A percentile compares a stretch with the other conserved stretches of the same genome.
phyloP scores from a whole-genome alignment of 2,113 vertebrate genomes.

The Marmota monax region DNA sequence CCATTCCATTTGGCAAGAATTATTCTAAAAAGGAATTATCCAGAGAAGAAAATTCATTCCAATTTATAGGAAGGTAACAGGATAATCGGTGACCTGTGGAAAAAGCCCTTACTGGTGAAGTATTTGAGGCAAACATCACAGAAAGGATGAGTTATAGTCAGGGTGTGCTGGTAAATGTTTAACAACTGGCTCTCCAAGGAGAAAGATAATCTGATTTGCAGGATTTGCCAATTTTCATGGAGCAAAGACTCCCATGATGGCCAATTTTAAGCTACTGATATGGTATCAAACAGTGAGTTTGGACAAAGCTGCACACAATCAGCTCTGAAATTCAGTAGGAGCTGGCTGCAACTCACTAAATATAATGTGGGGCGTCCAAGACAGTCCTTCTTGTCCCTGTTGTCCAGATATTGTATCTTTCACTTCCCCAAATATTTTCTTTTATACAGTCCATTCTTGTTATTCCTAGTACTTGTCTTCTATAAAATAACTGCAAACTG shows the following conservation, averaged over 20 bases:
- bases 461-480: neutral
- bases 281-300: neutral
- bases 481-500: neutral
- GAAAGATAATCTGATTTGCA: neutral
- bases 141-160: conserved; percentile 27
- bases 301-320: neutral
- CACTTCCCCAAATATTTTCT: neutral
- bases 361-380: neutral
- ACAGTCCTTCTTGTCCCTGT: neutral
- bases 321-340: conserved; percentile 1
- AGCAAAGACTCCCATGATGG: neutral
- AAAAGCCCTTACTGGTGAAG: neutral
- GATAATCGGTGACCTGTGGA: neutral
- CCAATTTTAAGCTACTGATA: neutral
- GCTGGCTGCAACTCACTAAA: neutral
- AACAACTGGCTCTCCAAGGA: neutral
- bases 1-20: neutral
- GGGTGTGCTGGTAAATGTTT: conserved; percentile 5
- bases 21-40: neutral
- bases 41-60: neutral
- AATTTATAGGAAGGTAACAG: neutral
- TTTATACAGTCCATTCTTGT: conserved; percentile 20
- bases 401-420: neutral
- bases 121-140: neutral
- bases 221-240: conserved; percentile 4